Evolutionary conservation across 2,113 vertebrate species (phyloP).

Genomic region (Myotis brandtii): DNA sequence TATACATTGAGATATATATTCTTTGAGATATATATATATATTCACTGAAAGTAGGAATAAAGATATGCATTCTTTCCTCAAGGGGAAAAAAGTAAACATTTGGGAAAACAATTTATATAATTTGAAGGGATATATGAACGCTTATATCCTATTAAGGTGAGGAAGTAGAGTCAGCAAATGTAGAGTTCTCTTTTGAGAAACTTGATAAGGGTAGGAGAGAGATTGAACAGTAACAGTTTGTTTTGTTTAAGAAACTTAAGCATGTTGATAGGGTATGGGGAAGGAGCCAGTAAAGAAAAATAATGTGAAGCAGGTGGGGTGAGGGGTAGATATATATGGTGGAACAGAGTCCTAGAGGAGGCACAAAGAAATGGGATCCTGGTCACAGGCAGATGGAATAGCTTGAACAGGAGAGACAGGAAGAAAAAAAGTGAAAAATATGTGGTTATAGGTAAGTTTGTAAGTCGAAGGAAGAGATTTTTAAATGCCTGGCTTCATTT

Average conservation of each 20-base stretch:
- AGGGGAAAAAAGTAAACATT: neutral
- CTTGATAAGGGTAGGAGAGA: neutral
- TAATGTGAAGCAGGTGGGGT: neutral
- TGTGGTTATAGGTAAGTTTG: neutral
- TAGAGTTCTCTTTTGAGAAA: constrained; percentile 34
- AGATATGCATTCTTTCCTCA: neutral
- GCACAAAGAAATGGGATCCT: neutral
- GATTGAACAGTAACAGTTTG: neutral
- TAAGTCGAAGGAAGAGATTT: neutral
- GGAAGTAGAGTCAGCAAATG: constrained; percentile 12
- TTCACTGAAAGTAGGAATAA: neutral
- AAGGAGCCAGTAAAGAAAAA: constrained; percentile 17
- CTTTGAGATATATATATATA: too few relatives aligned
- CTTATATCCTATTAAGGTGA: neutral
- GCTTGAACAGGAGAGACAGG: neutral
- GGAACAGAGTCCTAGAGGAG: neutral
- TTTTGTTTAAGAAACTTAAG: constrained; percentile 17
- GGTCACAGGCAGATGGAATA: neutral
- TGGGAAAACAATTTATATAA: neutral
- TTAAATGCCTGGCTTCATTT: neutral
- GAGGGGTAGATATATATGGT: neutral
- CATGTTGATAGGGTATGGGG: neutral
- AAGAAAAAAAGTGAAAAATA: neutral
- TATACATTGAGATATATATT: neutral
- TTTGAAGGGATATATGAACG: neutral